These are phyloP conservation scores for Cantharis nigra DNA, from an alignment of 2,888 invertebrate species.

Conservation along the genomic window DNA sequence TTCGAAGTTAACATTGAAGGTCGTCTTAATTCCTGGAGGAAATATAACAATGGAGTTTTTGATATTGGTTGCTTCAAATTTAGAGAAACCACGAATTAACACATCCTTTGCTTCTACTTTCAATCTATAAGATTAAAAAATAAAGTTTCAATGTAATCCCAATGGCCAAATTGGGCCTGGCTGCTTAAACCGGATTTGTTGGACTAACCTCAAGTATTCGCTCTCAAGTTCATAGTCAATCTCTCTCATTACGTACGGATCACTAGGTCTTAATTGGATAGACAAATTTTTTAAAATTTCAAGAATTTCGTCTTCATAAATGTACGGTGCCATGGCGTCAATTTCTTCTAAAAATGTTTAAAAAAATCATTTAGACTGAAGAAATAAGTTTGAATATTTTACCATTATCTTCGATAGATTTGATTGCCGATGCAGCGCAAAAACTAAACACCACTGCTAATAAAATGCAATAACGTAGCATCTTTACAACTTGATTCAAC, in stretches of 20 bases:
- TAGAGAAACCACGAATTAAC: slow-evolving; percentile 6
- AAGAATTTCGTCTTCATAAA: neutral
- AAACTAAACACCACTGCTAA: neutral
- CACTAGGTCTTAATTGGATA: neutral
- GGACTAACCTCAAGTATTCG: neutral
- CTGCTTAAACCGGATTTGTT: too few relatives aligned
- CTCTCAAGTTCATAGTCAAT: neutral
- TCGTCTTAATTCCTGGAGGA: neutral
- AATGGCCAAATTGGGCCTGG: too few relatives aligned
- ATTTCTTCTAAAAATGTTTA: neutral
- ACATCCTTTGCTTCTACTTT: neutral
- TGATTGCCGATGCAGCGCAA: neutral
- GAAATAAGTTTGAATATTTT: neutral
- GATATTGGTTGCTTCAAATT: slow-evolving; percentile 4
- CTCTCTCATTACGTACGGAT: neutral
- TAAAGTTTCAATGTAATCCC: too few relatives aligned
- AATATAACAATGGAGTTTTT: neutral
- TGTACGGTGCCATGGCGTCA: neutral
- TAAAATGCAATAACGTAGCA: neutral
- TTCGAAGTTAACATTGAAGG: neutral
- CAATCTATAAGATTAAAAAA: neutral
- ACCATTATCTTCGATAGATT: neutral
- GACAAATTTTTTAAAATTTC: neutral
- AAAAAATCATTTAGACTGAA: neutral
- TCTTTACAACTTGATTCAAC: neutral